A percentile compares a stretch with the other conserved stretches of the same genome.
Evolutionary conservation across 30 jellyfish, hydroid and myxozoan genomes (phyloP).

Genomic region (Hydractinia symbiolongicarpus): DNA sequence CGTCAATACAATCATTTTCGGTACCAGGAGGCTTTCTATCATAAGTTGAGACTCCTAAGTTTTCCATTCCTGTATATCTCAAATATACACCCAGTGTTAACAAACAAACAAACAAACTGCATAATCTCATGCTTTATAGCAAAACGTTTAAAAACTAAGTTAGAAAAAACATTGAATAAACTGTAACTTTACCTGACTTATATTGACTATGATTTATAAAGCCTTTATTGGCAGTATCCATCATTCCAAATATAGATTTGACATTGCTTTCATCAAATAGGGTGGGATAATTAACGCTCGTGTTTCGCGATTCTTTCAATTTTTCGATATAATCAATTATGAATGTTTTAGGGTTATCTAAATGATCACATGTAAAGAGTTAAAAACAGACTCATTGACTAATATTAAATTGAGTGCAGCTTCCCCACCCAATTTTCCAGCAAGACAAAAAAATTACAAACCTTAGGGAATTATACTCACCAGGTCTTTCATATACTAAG

Average conservation of each 20-base stretch:
- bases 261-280: slow-evolving; percentile 77
- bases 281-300: slow-evolving; percentile 57
- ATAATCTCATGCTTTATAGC: neutral
- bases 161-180: too few species aligned
- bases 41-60: slow-evolving; percentile 52
- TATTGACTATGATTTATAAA: slow-evolving; percentile 53
- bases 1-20: slow-evolving; percentile 49
- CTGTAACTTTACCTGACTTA: slow-evolving; percentile 61
- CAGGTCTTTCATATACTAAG: slow-evolving; percentile 77
- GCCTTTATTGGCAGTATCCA: slow-evolving; percentile 80
- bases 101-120: neutral
- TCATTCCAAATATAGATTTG: slow-evolving; percentile 61
- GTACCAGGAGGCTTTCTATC: slow-evolving; percentile 68
- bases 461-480: slow-evolving; percentile 15
- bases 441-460: neutral
- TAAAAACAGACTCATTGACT: neutral
- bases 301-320: slow-evolving; percentile 51
- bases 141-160: too few species aligned
- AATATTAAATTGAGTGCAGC: too few species aligned
- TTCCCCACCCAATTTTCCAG: too few species aligned
- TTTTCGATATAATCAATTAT: slow-evolving; percentile 63
- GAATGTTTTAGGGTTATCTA: slow-evolving; percentile 73
- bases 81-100: neutral
- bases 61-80: slow-evolving; percentile 68
- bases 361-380: neutral